Base-by-base conservation (phyloP, 2,113 vertebrate species). In the Vidua macroura region DNA sequence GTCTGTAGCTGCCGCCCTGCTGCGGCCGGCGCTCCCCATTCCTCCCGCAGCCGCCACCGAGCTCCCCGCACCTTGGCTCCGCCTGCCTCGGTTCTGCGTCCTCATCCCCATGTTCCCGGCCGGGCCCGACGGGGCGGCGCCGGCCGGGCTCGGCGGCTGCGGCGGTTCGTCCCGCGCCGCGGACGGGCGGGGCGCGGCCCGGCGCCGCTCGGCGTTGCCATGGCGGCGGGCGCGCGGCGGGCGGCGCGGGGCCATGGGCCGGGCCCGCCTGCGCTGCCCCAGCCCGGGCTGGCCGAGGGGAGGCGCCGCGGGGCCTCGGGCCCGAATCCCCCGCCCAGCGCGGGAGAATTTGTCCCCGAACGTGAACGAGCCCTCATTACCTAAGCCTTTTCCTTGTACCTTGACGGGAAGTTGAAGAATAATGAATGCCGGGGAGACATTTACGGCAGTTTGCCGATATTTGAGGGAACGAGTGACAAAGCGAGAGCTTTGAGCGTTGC, bases 251-350 rank as follows among this genome's bases (percentile, higher is more conserved):
- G 52, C 52, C 52, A 35, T 19, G 52, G 52, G 52, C 52, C 52
- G 16, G 35, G 35, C 39, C 39, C 39, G 39, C 39, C 39, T 11
- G 52, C 4, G 5, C 41, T 6, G 30, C 9, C 20, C 8, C 30
- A 1, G 55, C 6, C 7, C 5, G 15, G 3, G 21, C 1, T 0
- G 66, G 37, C 41, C 2, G n/a, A 5, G 15, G 1, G 1, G 33
- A 7, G 43, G 10, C 11, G 15, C 18, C 31, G 1, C 80, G 0
- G 53, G 10, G 39, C 18, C 37, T 15, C 4, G 28, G 22, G 11
- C 30, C 30, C 48, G 0, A 0, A 46, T 3, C 4, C 6, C 6
- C 9, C 4, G 31, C 2, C 8, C 11, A 1, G 28, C 22, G 6
- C 15, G 14, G 12, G 1, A 3, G 16, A 39, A 2, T n/a, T 24